Evolutionary conservation across 2,888 invertebrate species (phyloP).

Genomic region (Cephalotes varians): DNA sequence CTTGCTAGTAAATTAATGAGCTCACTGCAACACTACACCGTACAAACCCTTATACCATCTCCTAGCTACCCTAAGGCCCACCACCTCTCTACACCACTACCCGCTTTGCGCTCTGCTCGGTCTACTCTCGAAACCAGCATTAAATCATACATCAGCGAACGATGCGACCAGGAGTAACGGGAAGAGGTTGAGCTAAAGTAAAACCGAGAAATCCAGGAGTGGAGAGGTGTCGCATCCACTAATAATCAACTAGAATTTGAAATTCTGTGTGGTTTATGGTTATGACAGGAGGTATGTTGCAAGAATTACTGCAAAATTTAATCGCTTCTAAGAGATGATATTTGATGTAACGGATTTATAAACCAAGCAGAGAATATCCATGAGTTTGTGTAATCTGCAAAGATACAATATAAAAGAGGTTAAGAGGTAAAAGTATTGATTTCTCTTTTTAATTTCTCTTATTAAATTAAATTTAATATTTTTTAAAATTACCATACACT

Average conservation of each 20-base stretch:
- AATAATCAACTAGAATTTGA: conserved; percentile 73
- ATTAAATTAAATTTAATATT: not conserved
- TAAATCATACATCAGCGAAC: conserved; percentile 84
- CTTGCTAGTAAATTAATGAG: conserved; percentile 84
- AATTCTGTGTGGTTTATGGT: conserved; percentile 49
- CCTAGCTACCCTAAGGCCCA: conserved; percentile 59
- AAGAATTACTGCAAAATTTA: conserved; percentile 43
- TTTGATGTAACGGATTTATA: conserved; percentile 16
- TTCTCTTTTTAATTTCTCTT: not conserved
- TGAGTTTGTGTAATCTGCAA: not conserved
- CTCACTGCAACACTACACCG: conserved; percentile 84
- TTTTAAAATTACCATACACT: not conserved
- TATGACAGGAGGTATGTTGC: not conserved
- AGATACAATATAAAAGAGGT: not conserved
- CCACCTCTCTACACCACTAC: conserved; percentile 62
- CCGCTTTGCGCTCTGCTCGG: conserved; percentile 73
- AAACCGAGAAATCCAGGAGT: conserved; percentile 67
- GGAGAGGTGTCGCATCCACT: conserved; percentile 77
- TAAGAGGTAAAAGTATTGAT: not conserved
- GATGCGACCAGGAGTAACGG: conserved; percentile 66
- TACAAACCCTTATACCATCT: conserved; percentile 81
- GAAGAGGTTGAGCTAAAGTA: conserved; percentile 66
- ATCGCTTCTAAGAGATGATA: conserved; percentile 11
- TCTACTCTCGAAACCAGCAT: conserved; percentile 82
- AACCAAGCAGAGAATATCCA: not conserved